Evolutionary conservation across 1,140 invertebrate species (phyloP), one percentile per base, ranked within the genome.

Genomic region (Drosophila sucinea): DNA sequence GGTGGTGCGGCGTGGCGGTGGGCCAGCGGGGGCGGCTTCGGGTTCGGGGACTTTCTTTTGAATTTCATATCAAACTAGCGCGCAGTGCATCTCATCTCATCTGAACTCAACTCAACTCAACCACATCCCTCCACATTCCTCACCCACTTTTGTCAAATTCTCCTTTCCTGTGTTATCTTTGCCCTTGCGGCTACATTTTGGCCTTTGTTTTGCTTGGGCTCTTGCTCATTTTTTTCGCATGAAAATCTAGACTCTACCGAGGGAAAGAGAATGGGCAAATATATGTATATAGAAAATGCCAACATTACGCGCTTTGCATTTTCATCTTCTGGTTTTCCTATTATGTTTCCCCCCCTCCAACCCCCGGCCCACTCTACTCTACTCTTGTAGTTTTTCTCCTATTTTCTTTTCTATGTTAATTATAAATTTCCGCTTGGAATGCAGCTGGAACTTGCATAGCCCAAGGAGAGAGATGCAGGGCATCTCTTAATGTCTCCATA

Each of bases 351-450:
- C 57, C 33, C 11, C 38, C 27, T 29, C 7, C 29, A 1, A 0
- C 10, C 30, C 1, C 7, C n/a, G 3, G 27, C n/a, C 25, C 3
- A 4, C 10, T 33, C 33, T 27, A 10, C 25, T 2, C 8, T 3
- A 3, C 2, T 51, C 23, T 51, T 51, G 17, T 27, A 3, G 25
- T 11, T 33, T 40, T 33, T 23, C 3, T 57, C 55, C 3, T 40
- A 60, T 63, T 72, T 51, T 25, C 44, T 73, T 73, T 73, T 67
- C 76, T 79, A 63, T 79, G 84, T 89, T 87, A 87, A 87, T 87
- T 89, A 87, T 87, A 79, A 75, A 77, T 76, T 76, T 83, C 79
- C 83, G 77, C 81, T 68, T 77, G 62, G 74, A 62, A 75, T 51
- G 44, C 44, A 51, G 44, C 27, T 51, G 73, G 73, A 54, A 69